These are phyloP conservation scores for Drosophila sturtevanti DNA, from an alignment of 1,140 invertebrate genomes.

Conservation along the genomic window DNA sequence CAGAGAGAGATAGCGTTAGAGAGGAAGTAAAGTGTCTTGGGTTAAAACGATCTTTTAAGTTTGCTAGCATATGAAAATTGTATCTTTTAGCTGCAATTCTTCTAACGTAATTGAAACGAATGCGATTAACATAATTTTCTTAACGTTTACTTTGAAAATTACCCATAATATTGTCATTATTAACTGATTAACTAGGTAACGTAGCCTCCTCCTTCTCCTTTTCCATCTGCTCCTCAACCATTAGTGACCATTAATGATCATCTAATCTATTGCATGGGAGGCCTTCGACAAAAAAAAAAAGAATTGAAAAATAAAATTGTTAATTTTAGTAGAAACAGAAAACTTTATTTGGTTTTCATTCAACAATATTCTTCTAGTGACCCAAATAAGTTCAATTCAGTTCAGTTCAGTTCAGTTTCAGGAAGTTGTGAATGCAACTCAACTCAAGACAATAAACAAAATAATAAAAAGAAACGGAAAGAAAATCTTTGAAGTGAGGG, in stretches of 20 bases:
- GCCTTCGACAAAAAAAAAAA: not conserved
- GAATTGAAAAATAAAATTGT: not conserved
- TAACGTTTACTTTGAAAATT: conserved; percentile 12
- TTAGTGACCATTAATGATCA: not conserved
- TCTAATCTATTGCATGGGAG: not conserved
- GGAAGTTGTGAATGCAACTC: conserved; percentile 8
- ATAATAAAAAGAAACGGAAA: not conserved
- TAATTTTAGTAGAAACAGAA: conserved; percentile 4
- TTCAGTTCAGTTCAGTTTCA: not conserved
- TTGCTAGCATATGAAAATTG: conserved; percentile 27
- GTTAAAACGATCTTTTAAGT: conserved; percentile 9
- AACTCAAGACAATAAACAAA: conserved; percentile 8
- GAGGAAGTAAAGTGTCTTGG: not conserved
- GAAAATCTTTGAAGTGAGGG: not conserved
- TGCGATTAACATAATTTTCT: conserved; percentile 78
- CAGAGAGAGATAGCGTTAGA: not conserved
- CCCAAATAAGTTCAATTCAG: conserved; percentile 5
- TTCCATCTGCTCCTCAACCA: not conserved
- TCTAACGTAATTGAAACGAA: conserved; percentile 73
- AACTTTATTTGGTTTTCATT: not conserved
- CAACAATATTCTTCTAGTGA: conserved; percentile 1
- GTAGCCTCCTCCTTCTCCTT: not conserved
- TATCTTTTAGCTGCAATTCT: conserved; percentile 29
- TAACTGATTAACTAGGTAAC: not conserved
- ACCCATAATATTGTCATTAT: conserved; percentile 14